Evolutionary conservation across 1,140 invertebrate genomes (phyloP).

Genomic region (Tribolium castaneum): DNA sequence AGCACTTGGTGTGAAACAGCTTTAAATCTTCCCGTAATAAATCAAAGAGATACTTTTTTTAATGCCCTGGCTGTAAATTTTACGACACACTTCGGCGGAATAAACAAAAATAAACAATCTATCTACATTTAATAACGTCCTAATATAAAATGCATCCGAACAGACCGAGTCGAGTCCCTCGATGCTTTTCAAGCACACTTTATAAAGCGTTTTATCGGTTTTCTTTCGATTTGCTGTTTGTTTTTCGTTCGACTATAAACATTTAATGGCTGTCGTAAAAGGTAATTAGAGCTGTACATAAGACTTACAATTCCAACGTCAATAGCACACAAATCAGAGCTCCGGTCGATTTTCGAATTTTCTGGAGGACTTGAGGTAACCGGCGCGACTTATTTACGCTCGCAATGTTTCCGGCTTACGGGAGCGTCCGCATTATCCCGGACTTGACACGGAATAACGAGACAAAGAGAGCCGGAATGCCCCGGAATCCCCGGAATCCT

Average conservation of each 20-base stretch:
- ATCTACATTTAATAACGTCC: slow-evolving; percentile 1
- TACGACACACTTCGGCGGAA: slow-evolving; percentile 13
- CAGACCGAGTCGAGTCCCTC: background rate
- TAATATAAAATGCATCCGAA: slow-evolving; percentile 1
- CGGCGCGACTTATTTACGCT: slow-evolving; percentile 12
- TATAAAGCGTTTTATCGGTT: background rate
- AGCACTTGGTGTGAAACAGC: slow-evolving; percentile 15
- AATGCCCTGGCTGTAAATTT: slow-evolving; percentile 5
- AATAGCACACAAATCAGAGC: background rate
- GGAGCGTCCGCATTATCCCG: slow-evolving; percentile 9
- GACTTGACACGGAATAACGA: slow-evolving; percentile 19
- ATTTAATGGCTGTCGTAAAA: slow-evolving; percentile 17
- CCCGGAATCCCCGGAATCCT: slow-evolving; percentile 6
- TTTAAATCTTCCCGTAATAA: slow-evolving; percentile 4
- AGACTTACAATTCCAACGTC: background rate
- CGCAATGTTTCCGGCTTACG: slow-evolving; percentile 6
- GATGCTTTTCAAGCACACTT: background rate
- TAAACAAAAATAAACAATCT: slow-evolving; percentile 29
- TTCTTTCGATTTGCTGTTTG: background rate
- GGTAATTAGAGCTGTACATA: background rate
- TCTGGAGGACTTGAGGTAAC: background rate
- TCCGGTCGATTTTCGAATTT: background rate
- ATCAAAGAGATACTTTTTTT: slow-evolving; percentile 18
- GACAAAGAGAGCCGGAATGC: slow-evolving; percentile 24
- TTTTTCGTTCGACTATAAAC: slow-evolving; percentile 3